Conservation (phyloP, 2,113 vertebrate genomes). For the Chascanopsetta lugubris region DNA sequence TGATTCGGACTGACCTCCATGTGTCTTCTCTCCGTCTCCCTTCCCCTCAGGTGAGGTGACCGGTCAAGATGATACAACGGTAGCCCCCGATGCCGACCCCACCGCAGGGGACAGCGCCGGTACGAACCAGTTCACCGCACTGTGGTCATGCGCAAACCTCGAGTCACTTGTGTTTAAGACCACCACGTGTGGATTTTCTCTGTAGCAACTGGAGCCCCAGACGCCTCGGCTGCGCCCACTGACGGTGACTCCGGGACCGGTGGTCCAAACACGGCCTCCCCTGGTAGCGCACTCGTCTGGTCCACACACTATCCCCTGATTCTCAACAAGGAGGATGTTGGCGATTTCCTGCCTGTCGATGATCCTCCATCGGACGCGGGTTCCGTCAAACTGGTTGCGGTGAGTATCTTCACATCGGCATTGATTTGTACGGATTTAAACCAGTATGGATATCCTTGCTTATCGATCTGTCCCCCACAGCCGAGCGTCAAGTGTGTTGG, state of each 20-base stretch:
- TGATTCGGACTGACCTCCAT: no score
- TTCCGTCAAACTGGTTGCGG: no score
- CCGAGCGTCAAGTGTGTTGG: slow-evolving; percentile 46
- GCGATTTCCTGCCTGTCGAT: slow-evolving; percentile 23
- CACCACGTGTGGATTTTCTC: not conserved
- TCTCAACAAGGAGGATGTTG: no score
- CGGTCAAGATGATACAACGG: slow-evolving; percentile 19
- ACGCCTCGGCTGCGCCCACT: rapidly evolving
- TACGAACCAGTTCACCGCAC: slow-evolving; percentile 2
- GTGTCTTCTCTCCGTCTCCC: not conserved
- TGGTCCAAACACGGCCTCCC: not conserved
- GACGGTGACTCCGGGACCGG: rapidly evolving
- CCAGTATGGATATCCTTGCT: not conserved
- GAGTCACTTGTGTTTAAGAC: not conserved
- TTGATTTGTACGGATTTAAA: no score
- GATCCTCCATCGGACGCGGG: no score
- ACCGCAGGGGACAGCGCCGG: not conserved
- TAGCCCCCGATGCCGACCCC: rapidly evolving
- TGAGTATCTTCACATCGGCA: no score
- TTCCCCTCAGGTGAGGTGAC: slow-evolving; percentile 57
- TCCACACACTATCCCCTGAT: no score
- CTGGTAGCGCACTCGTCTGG: no score
- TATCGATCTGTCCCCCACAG: slow-evolving; percentile 29
- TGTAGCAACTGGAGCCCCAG: rapidly evolving
- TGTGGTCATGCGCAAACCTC: no score